Conservation (phyloP, 2,113 vertebrate species). For the Chrysochloris asiatica region DNA sequence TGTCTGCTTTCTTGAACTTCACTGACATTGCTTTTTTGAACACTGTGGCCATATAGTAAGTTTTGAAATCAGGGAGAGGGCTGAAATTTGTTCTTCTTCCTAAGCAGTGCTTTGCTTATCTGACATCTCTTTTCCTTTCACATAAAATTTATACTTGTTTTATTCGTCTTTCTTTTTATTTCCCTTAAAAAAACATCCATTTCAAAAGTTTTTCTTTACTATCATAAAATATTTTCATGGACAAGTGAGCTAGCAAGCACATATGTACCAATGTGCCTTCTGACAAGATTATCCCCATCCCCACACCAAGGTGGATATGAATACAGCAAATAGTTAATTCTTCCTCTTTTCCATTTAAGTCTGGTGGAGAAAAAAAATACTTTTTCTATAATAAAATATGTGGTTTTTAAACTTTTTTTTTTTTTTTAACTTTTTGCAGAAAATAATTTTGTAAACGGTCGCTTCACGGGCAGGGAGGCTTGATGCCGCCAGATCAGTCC, state of each 20-base stretch:
- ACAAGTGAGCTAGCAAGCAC: constrained; percentile 89
- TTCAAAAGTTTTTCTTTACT: constrained; percentile 87
- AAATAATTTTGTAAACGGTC: constrained; percentile 92
- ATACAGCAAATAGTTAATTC: constrained; percentile 87
- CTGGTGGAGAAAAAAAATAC: constrained; percentile 99
- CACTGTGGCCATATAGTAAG: too few relatives aligned
- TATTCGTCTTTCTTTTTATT: too few relatives aligned
- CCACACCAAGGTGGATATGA: constrained; percentile 72
- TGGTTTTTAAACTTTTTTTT: constrained; percentile 90
- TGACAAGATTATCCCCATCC: constrained; percentile 55
- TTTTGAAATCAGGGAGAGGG: too few relatives aligned
- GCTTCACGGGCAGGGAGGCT: constrained; percentile 82
- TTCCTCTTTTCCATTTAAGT: constrained; percentile 93
- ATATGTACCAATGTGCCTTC: constrained; percentile 84
- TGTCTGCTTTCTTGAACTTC: too few relatives aligned
- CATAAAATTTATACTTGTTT: too few relatives aligned
- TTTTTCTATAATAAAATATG: constrained; percentile 99
- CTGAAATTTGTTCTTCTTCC: too few relatives aligned
- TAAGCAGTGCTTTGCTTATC: too few relatives aligned
- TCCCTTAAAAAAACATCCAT: constrained; percentile 86
- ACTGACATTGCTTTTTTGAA: too few relatives aligned
- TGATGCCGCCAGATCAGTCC: constrained; percentile 62
- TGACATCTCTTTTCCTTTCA: too few relatives aligned
- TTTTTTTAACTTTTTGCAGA: constrained; percentile 89
- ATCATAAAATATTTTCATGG: constrained; percentile 90